Conservation (phyloP, 2,113 vertebrate species). For the Brienomyrus brachyistius region DNA sequence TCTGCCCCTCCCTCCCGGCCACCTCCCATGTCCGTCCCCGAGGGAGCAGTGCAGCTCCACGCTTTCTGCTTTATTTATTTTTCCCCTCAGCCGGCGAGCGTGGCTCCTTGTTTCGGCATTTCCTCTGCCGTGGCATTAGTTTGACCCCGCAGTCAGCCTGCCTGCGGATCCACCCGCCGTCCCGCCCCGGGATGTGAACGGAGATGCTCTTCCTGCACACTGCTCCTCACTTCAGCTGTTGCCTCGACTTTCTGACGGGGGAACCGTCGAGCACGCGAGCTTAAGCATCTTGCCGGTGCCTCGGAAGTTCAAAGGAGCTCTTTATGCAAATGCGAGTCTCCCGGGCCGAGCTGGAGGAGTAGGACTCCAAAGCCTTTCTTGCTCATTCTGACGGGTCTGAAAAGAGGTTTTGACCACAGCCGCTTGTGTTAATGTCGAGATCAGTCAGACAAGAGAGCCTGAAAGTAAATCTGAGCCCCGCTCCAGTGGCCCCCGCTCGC, state of each 20-base stretch:
- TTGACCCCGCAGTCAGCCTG: neutral
- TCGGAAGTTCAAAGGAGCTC: neutral
- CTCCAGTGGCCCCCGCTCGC: neutral
- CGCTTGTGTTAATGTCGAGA: constrained; percentile 9
- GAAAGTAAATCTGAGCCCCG: constrained; percentile 1
- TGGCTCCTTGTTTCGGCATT: neutral
- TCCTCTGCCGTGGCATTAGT: neutral
- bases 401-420: neutral
- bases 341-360: neutral
- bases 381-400: neutral
- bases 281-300: no score
- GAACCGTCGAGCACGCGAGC: no score
- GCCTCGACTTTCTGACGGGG: neutral
- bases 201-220: neutral
- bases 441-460: neutral
- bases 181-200: neutral
- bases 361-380: neutral
- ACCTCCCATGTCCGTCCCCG: neutral
- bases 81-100: neutral
- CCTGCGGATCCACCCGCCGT: neutral
- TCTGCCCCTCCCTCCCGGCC: neutral
- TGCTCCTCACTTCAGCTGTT: neutral
- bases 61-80: neutral
- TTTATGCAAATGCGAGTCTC: constrained; percentile 1
- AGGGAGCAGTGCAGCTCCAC: neutral